Conservation (phyloP, 2,797 vertebrate species). For the Acestrorhynchus altus region DNA sequence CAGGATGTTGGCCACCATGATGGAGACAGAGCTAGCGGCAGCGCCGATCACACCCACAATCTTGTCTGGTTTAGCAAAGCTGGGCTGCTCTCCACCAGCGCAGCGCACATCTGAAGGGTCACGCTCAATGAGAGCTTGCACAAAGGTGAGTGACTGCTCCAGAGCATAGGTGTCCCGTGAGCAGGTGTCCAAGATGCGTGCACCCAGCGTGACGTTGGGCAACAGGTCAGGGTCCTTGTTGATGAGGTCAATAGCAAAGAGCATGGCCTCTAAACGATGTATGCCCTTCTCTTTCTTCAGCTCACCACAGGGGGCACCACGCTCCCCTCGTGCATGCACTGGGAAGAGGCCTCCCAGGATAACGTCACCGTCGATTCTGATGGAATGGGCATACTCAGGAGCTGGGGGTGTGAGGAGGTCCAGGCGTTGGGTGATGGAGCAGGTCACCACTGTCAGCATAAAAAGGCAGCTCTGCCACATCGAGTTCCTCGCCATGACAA, state of each 20-base stretch:
- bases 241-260: constrained; percentile 75
- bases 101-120: constrained; percentile 88
- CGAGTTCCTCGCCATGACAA: constrained; percentile 49
- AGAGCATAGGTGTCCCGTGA: constrained; percentile 90
- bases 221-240: constrained; percentile 90
- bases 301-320: constrained; percentile 76
- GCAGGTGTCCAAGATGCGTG: constrained; percentile 89
- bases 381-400: constrained; percentile 93
- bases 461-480: constrained; percentile 81
- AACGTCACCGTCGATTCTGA: constrained; percentile 93
- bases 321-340: constrained; percentile 76
- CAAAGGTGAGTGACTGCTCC: constrained; percentile 89
- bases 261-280: constrained; percentile 77
- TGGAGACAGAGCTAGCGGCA: constrained; percentile 90
- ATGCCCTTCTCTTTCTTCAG: constrained; percentile 92
- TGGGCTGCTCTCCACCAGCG: constrained; percentile 87
- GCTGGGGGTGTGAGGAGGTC: constrained; percentile 76
- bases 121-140: constrained; percentile 88
- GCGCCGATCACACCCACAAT: constrained; percentile 90
- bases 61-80: constrained; percentile 90
- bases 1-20: constrained; percentile 84
- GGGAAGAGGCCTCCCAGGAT: constrained; percentile 83
- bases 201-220: constrained; percentile 86
- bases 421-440: constrained; percentile 82
- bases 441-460: constrained; percentile 83